Conservation (phyloP, 2,113 vertebrate species). For the Peromyscus californicus region DNA sequence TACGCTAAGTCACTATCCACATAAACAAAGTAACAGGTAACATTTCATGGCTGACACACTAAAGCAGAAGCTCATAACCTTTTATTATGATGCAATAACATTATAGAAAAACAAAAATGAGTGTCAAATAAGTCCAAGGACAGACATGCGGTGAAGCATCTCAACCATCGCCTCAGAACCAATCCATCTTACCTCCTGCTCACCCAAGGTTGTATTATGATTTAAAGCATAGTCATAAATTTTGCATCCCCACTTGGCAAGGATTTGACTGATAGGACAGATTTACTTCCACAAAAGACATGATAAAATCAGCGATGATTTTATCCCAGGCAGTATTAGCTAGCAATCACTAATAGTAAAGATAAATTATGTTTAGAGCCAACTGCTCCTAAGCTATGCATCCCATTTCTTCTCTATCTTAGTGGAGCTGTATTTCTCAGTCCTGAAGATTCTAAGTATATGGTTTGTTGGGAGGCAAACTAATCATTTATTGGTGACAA, state of each 20-base stretch:
- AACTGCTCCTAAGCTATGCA: background rate
- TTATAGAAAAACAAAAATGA: slow-evolving; percentile 7
- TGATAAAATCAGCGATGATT: background rate
- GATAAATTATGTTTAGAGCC: background rate
- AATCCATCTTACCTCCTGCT: background rate
- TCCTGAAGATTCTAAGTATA: background rate
- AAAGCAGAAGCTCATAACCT: background rate
- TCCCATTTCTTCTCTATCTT: background rate
- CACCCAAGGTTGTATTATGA: background rate
- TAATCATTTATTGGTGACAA: background rate
- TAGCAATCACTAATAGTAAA: slow-evolving; percentile 41
- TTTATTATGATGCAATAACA: background rate
- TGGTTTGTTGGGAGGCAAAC: background rate
- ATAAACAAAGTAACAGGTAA: background rate
- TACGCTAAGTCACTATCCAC: background rate
- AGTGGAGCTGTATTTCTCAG: background rate
- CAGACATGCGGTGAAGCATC: background rate
- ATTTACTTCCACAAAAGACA: slow-evolving; percentile 21
- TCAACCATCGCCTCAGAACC: background rate
- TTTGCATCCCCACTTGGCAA: background rate
- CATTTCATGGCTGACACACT: background rate
- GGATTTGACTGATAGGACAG: background rate
- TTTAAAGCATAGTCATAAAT: slow-evolving; percentile 33
- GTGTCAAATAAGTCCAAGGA: background rate
- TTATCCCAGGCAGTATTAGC: background rate